Conservation (phyloP, 2,797 vertebrate genomes). For the Limosa lapponica region DNA sequence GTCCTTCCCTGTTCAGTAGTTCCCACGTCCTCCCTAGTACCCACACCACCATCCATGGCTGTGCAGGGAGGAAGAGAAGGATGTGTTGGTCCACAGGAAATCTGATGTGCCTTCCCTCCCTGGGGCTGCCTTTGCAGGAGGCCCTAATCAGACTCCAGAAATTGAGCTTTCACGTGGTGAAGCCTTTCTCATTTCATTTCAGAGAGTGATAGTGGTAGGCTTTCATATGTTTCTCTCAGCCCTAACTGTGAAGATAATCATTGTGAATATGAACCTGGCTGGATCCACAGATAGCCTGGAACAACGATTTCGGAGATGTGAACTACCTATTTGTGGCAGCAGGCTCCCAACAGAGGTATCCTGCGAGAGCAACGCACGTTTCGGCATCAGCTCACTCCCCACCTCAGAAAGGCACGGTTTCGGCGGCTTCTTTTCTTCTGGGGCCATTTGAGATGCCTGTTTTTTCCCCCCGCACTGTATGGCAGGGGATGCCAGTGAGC, state of each 20-base stretch:
- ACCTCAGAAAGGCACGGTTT: accelerated
- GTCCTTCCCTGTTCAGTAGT: neutral
- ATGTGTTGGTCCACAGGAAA: neutral
- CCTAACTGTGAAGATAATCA: neutral
- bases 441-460: no score
- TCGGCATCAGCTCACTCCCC: neutral
- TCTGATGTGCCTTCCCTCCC: neutral
- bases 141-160: neutral
- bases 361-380: accelerated
- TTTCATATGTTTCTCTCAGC: neutral
- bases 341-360: neutral
- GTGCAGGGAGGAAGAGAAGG: neutral
- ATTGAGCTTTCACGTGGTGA: neutral
- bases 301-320: neutral
- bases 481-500: neutral
- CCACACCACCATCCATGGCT: accelerated
- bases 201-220: neutral
- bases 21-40: neutral
- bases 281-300: neutral
- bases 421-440: accelerated
- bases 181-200: neutral
- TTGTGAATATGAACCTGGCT: neutral
- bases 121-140: accelerated
- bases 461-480: accelerated
- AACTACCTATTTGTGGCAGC: neutral